A percentile compares a stretch with the other conserved stretches of the same genome.
Conservation (phyloP, 2,888 invertebrate genomes). For the Zonitis immaculata region DNA sequence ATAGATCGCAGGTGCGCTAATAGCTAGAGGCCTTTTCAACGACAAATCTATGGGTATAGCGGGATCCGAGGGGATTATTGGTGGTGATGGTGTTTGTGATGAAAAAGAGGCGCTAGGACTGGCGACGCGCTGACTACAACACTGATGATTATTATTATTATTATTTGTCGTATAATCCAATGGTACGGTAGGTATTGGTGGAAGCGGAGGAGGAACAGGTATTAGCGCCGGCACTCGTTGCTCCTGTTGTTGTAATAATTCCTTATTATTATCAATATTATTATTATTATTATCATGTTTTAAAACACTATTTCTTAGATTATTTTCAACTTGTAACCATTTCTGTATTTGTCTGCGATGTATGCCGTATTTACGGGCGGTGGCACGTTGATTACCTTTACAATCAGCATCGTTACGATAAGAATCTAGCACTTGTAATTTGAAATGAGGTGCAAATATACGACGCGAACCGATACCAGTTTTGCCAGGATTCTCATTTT, state of each 20-base stretch:
- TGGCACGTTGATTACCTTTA: slow-evolving; percentile 84
- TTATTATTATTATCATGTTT: slow-evolving; percentile 40
- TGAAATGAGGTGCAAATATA: slow-evolving; percentile 85
- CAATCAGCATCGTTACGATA: slow-evolving; percentile 82
- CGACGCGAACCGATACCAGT: slow-evolving; percentile 71
- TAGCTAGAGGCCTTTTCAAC: slow-evolving; percentile 42
- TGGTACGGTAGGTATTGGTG: slow-evolving; percentile 33
- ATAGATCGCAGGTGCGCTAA: slow-evolving; percentile 35
- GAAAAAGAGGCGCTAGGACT: slow-evolving; percentile 33
- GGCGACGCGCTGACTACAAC: slow-evolving; percentile 38
- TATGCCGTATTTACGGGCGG: slow-evolving; percentile 85
- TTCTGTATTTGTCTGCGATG: slow-evolving; percentile 88
- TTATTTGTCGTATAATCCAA: slow-evolving; percentile 36
- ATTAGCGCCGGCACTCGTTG: slow-evolving; percentile 38
- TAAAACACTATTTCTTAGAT: slow-evolving; percentile 68
- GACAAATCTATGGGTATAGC: slow-evolving; percentile 48
- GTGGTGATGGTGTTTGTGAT: slow-evolving; percentile 31
- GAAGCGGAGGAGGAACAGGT: too few species aligned
- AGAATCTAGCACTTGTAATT: slow-evolving; percentile 82
- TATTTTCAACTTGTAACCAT: slow-evolving; percentile 83
- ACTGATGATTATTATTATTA: slow-evolving; percentile 28
- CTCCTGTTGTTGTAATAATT: slow-evolving; percentile 28
- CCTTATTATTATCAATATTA: background rate
- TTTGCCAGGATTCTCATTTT: slow-evolving; percentile 46
- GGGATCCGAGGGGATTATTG: slow-evolving; percentile 34